phyloP scores from a whole-genome alignment of 2,113 vertebrate genomes.

The Takifugu flavidus region DNA sequence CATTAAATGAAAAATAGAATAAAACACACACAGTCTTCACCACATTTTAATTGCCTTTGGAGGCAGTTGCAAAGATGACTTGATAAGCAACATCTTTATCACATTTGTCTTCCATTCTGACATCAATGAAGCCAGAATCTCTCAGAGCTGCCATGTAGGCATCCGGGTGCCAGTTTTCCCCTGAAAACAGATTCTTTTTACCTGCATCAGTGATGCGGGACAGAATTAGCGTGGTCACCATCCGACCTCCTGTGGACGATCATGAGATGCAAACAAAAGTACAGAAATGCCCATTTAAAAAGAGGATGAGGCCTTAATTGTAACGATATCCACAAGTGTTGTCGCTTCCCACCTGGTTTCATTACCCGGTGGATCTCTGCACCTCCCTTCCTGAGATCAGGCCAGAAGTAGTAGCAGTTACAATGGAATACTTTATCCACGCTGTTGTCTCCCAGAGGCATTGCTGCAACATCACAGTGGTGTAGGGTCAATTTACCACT shows the following conservation, averaged over 20 bases:
- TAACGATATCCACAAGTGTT: not conserved
- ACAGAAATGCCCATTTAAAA: not conserved
- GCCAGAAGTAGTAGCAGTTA: conserved; percentile 80
- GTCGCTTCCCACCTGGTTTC: conserved; percentile 66
- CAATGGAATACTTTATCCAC: conserved; percentile 76
- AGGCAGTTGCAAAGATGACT: conserved; percentile 68
- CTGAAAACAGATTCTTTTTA: conserved; percentile 40
- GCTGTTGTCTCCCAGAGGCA: conserved; percentile 63
- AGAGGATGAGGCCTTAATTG: not conserved
- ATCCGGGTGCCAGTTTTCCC: conserved; percentile 65
- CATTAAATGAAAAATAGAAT: not conserved
- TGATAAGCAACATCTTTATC: conserved; percentile 48
- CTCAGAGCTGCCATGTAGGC: conserved; percentile 66
- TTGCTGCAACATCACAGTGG: conserved; percentile 55
- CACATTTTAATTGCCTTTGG: conserved; percentile 29
- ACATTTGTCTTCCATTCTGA: conserved; percentile 62
- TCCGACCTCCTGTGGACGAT: conserved; percentile 53
- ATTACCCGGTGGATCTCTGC: conserved; percentile 71
- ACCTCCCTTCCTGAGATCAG: conserved; percentile 59
- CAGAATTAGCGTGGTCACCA: conserved; percentile 65
- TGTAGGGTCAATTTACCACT: conserved; percentile 63
- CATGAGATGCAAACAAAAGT: not conserved
- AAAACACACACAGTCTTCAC: not conserved
- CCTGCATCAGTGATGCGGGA: not conserved
- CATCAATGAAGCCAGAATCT: conserved; percentile 64